These are phyloP conservation scores for Drosophila kohkoa DNA, from an alignment of 1,140 invertebrate genomes.

Conservation along the genomic window DNA sequence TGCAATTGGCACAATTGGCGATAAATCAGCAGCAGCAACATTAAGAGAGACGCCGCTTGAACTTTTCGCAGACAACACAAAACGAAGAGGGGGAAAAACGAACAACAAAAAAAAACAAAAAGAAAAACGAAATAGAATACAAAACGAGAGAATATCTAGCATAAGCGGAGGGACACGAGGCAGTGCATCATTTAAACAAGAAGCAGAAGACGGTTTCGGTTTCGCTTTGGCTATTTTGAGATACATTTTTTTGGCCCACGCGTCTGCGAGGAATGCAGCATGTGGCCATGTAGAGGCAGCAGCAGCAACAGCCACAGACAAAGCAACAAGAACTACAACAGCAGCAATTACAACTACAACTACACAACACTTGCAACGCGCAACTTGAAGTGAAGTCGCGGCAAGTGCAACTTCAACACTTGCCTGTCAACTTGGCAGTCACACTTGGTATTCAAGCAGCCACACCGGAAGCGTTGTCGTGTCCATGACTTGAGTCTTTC, in stretches of 20 bases:
- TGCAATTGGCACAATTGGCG: conserved; percentile 79
- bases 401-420: conserved; percentile 32
- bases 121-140: conserved; percentile 14
- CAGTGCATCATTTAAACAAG: conserved; percentile 42
- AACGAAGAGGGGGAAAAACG: conserved; percentile 36
- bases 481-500: conserved; percentile 67
- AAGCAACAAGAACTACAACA: conserved; percentile 30
- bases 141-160: conserved; percentile 19
- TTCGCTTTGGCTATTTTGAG: conserved; percentile 37
- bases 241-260: conserved; percentile 33
- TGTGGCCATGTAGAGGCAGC: conserved; percentile 64
- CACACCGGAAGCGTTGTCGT: conserved; percentile 58
- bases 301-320: conserved; percentile 1
- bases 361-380: too few relatives aligned
- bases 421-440: conserved; percentile 71
- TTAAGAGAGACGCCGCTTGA: conserved; percentile 36
- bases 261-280: conserved; percentile 52
- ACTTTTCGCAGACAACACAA: conserved; percentile 19
- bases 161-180: conserved; percentile 12
- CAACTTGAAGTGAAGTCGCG: not conserved
- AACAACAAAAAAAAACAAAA: conserved; percentile 36
- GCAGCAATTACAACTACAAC: conserved; percentile 15
- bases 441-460: conserved; percentile 55
- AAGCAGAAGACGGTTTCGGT: conserved; percentile 7
- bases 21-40: conserved; percentile 69